Base-by-base conservation (phyloP, 2,797 vertebrate species). In the Tauraco hartlaubi region DNA sequence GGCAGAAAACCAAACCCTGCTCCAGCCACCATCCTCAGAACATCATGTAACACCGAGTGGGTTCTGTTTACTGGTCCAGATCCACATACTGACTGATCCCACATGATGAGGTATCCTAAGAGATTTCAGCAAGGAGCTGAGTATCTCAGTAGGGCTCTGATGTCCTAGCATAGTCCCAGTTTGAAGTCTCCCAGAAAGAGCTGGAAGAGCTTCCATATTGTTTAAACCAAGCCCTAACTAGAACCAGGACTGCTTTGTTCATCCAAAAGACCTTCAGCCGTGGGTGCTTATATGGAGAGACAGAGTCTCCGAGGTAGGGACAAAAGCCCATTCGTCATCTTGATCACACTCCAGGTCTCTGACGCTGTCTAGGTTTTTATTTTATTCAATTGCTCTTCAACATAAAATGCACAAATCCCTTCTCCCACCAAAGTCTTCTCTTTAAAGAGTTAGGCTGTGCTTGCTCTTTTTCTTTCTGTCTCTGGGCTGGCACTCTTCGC, bases 141-240 rank as follows among this genome's bases (percentile, higher is more conserved):
- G 69, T 25, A 39, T 61, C 79, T 85, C 85, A 64, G 80, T 21
- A 73, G 41, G 55, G 71, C 67, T 95, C 92, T 55, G 55, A 75
- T 74, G 31, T 80, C 64, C 55, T 25, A 71, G 62, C 43, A 44
- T 0, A 71, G 43, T 58, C 62, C 22, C 72, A 67, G 79, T 39
- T 51, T 85, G 74, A 88, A 92, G 41, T 33, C 62, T 90, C 71
- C 51, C 74, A 77, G 59, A 66, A 89, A 85, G 71, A 93, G 90
- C 85, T 96, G 94, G 74, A 96, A 94, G 85, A 93, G 85, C 84
- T 91, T 91, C 91, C 74, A 93, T 88, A 44, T 82, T 92, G 80
- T 89, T 92, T 80, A 95, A 95, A 86, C 55, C 62, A 88, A 92
- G 41, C 51, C 59, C 67, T 92, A 93, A 73, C 26, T 35, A 93